Evolutionary conservation across 2,888 invertebrate genomes (phyloP).

Genomic region (Aplocera efformata): DNA sequence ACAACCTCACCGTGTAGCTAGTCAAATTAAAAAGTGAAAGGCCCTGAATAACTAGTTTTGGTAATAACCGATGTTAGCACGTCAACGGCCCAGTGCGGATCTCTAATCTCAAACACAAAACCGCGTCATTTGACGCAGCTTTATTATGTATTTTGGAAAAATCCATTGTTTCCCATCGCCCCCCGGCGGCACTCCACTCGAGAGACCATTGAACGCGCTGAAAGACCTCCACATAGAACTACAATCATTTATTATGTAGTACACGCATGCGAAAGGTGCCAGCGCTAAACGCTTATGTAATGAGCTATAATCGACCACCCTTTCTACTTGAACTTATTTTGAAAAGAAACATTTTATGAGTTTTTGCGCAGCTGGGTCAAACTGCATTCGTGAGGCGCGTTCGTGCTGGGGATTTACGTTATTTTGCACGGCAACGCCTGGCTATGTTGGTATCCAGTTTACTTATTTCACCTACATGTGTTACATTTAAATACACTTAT

Average conservation of each 20-base stretch:
- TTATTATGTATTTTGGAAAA: conserved; percentile 80
- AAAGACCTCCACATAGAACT: conserved; percentile 46
- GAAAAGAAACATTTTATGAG: conserved; percentile 18
- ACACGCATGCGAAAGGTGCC: conserved; percentile 56
- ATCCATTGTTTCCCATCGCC: conserved; percentile 77
- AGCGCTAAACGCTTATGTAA: conserved; percentile 59
- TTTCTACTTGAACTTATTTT: conserved; percentile 22
- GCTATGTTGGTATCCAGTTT: too few species aligned
- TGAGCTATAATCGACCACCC: conserved; percentile 41
- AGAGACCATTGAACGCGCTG: conserved; percentile 58
- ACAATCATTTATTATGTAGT: conserved; percentile 39
- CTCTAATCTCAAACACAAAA: conserved; percentile 60
- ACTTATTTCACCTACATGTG: too few species aligned
- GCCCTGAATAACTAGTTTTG: too few species aligned
- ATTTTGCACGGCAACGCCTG: too few species aligned
- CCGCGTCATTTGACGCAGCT: conserved; percentile 72
- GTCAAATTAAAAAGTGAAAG: too few species aligned
- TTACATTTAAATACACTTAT: too few species aligned
- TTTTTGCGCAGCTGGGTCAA: conserved; percentile 15
- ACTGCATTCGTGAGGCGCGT: conserved; percentile 1
- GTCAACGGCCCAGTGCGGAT: too few species aligned
- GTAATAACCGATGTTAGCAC: too few species aligned
- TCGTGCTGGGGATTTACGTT: too few species aligned
- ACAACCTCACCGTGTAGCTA: too few species aligned
- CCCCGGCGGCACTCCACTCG: conserved; percentile 56